Percentiles rank a stretch among this genome's conserved stretches.
Evolutionary conservation across 2,888 invertebrate species (phyloP).

Genomic region (Rhopalosiphum nymphaeae): DNA sequence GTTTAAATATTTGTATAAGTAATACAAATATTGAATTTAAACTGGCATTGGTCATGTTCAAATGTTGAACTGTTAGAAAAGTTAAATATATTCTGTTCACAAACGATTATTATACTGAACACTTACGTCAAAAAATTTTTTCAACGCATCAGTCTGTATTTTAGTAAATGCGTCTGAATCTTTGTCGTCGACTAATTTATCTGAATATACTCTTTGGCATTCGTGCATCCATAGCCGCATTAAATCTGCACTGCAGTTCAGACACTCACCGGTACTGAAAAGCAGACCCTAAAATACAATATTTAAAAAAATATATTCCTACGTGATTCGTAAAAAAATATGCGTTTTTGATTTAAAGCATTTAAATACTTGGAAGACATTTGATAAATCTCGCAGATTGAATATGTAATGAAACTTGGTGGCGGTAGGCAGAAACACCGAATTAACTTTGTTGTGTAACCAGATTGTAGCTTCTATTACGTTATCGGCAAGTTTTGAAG

Average conservation of each 20-base stretch:
- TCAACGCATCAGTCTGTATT: slow-evolving; percentile 89
- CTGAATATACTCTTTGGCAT: slow-evolving; percentile 92
- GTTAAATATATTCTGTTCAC: background rate
- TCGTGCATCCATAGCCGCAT: slow-evolving; percentile 95
- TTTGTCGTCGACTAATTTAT: slow-evolving; percentile 91
- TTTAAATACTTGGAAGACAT: slow-evolving; percentile 87
- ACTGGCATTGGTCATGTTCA: background rate
- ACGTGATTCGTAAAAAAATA: background rate
- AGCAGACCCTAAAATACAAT: slow-evolving; percentile 81
- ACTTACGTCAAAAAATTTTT: slow-evolving; percentile 88
- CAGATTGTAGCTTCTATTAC: slow-evolving; percentile 87
- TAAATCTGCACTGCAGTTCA: slow-evolving; percentile 84
- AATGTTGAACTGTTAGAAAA: background rate
- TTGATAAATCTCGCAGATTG: slow-evolving; percentile 93
- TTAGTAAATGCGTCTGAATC: slow-evolving; percentile 92
- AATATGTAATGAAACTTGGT: slow-evolving; percentile 97
- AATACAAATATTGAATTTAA: background rate
- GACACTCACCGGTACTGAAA: slow-evolving; percentile 90
- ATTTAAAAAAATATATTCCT: background rate
- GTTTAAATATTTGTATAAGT: background rate
- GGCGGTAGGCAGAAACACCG: slow-evolving; percentile 93
- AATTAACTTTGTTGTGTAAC: slow-evolving; percentile 87
- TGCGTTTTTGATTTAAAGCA: background rate
- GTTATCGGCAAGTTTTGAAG: slow-evolving; percentile 78
- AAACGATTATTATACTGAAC: background rate